Evolutionary conservation across 2,113 vertebrate species (phyloP).

Genomic region (Aleadryas rufinucha): DNA sequence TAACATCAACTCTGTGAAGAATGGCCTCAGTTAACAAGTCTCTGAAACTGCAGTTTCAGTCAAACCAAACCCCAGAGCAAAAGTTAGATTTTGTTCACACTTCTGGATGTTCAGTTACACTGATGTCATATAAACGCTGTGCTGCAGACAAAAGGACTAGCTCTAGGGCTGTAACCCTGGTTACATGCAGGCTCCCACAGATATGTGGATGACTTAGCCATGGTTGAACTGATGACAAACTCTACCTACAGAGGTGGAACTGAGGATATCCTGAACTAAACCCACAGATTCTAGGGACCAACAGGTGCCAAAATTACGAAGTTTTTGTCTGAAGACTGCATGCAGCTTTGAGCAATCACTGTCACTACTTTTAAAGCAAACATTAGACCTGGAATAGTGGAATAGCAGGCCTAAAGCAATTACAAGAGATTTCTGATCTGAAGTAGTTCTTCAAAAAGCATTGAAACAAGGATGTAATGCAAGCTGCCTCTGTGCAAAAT

Average conservation of each 20-base stretch:
- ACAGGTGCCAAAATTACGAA: not conserved
- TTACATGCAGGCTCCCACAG: not conserved
- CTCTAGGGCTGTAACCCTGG: not conserved
- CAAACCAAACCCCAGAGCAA: not conserved
- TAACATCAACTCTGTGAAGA: not conserved
- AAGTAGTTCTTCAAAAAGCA: not conserved
- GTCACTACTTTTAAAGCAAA: not conserved
- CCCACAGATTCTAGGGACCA: not conserved
- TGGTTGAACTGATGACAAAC: not conserved
- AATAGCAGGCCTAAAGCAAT: not conserved
- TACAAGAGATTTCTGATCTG: not conserved
- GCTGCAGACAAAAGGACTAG: not conserved
- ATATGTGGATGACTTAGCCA: not conserved
- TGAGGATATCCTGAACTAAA: not conserved
- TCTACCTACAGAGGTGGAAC: not conserved
- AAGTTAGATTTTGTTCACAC: not conserved
- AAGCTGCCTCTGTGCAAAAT: not conserved
- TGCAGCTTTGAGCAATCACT: not conserved
- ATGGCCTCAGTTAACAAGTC: not conserved
- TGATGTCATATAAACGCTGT: not conserved
- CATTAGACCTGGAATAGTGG: not conserved
- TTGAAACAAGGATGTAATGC: not conserved
- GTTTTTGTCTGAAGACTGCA: not conserved
- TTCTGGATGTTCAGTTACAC: not conserved
- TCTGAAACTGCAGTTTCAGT: not conserved